Base-by-base conservation (phyloP, 2,888 invertebrate genomes). In the Epinotia brunnichana region DNA sequence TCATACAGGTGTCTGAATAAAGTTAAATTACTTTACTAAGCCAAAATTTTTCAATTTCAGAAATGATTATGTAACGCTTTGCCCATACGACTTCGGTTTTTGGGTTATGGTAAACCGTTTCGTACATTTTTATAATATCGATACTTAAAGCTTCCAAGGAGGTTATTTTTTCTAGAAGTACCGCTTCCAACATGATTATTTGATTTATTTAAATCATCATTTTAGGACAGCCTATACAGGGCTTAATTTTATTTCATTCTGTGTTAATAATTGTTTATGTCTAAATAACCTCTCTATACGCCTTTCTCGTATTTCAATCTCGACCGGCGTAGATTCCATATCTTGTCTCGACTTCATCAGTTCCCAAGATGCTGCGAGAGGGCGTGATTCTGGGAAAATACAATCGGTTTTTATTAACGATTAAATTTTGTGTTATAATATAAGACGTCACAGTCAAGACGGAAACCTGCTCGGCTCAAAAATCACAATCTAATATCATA, bases 271-370 rank as follows among this genome's bases (percentile, higher is more conserved):
- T 19, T 17, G 9, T 44, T 62, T 24, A 29, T 4, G 15, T 4
- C 3, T 5, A 67, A 7, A 15, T 56, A 10, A 94, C 94, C 94
- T 92, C 77, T 89, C 85, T 53, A 94, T 85, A 10, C 95, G 91
- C 59, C 90, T 82, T 70, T 92, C 90, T 69, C 94, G 93, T 80
- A 95, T 87, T 85, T 95, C 95, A 10, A 82, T 82, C 85, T 95
- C 95, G 79, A 94, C 90, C 0, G 89, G 79, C 0, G 94, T 94
- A 44, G 92, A 89, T 29, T 84, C 84, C 21, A 88, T 82, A 64
- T 94, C 92, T 82, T 74, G 86, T 78, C 79, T 88, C 70, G 71
- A 75, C 80, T 83, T 91, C 9, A 93, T 53, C 1, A 91, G 78
- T 53, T 92, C 92, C 93, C 93, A 93, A n/a, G 90, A 83, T 0